phyloP scores from a whole-genome alignment of 2,113 vertebrate genomes.

The Bos javanicus region DNA sequence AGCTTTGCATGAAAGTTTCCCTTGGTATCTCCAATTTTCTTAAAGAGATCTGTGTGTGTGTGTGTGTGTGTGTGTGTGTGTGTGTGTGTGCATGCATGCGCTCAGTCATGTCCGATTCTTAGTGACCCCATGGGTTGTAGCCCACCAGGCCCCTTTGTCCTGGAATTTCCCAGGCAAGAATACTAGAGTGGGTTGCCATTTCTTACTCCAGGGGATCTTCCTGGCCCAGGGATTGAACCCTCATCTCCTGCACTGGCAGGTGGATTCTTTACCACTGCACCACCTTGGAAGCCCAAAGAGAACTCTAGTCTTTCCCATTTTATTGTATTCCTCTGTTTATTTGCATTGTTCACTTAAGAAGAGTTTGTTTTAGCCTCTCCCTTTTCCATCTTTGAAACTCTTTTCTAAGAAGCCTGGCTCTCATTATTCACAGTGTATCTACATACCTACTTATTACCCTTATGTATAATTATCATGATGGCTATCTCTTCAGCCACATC shows the following conservation, averaged over 20 bases:
- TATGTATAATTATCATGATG: neutral
- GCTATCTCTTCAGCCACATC: neutral
- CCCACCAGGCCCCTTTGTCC: neutral
- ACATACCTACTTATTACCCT: neutral
- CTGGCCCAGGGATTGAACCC: neutral
- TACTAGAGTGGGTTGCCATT: neutral
- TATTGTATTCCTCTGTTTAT: neutral
- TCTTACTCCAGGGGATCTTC: neutral
- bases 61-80: neutral
- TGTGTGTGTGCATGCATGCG: fast-evolving
- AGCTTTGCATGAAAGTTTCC: neutral
- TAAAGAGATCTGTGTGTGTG: neutral
- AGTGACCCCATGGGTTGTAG: neutral
- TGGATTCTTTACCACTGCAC: neutral
- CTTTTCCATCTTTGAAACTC: neutral
- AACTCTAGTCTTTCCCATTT: neutral
- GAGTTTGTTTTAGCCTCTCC: neutral
- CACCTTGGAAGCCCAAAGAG: neutral
- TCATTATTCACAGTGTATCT: neutral
- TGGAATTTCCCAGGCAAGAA: neutral
- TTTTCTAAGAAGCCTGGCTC: neutral
- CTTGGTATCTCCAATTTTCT: neutral
- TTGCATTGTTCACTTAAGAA: neutral
- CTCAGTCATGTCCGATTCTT: neutral
- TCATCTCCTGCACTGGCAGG: neutral